These are phyloP conservation scores for Cladorhizidae sp. DNA, from an alignment of 37 sponge, comb jelly and placozoan species.

Conservation along the genomic window DNA sequence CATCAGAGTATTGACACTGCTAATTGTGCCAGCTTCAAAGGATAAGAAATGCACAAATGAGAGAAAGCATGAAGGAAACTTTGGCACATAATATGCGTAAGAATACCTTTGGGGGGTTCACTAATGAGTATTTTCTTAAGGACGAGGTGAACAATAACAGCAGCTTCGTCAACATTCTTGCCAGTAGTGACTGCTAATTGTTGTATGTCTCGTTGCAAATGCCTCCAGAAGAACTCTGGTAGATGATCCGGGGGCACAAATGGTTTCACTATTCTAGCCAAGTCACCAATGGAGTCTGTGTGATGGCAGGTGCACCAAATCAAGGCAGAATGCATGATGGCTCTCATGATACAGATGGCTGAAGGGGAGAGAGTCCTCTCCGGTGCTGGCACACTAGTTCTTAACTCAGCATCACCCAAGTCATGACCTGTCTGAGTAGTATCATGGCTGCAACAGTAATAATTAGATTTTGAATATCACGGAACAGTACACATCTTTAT, in stretches of 20 bases:
- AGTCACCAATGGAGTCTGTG: constrained; percentile 7
- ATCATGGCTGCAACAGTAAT: constrained; percentile 34
- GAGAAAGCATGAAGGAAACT: not conserved
- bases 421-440: constrained; percentile 68
- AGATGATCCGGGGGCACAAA: constrained; percentile 5
- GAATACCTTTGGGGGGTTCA: constrained; percentile 18
- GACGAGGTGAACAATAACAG: constrained; percentile 55
- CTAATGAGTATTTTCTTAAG: constrained; percentile 37
- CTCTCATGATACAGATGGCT: constrained; percentile 61
- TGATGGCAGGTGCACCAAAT: constrained; percentile 59
- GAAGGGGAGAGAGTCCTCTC: constrained; percentile 61
- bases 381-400: constrained; percentile 33
- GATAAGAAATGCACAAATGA: too few relatives aligned
- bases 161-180: constrained; percentile 52
- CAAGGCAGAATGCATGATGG: constrained; percentile 69
- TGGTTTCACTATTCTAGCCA: constrained; percentile 30
- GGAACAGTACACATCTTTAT: not conserved
- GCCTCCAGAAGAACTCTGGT: constrained; percentile 72
- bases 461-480: not conserved
- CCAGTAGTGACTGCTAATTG: constrained; percentile 30
- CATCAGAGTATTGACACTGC: not conserved
- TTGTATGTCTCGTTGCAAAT: constrained; percentile 67
- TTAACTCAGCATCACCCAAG: constrained; percentile 33
- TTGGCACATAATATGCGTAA: not conserved
- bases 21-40: not conserved